Evolutionary conservation across 2,113 vertebrate species (phyloP), one percentile per base, ranked within the genome.

Genomic region (Plestiodon gilberti): DNA sequence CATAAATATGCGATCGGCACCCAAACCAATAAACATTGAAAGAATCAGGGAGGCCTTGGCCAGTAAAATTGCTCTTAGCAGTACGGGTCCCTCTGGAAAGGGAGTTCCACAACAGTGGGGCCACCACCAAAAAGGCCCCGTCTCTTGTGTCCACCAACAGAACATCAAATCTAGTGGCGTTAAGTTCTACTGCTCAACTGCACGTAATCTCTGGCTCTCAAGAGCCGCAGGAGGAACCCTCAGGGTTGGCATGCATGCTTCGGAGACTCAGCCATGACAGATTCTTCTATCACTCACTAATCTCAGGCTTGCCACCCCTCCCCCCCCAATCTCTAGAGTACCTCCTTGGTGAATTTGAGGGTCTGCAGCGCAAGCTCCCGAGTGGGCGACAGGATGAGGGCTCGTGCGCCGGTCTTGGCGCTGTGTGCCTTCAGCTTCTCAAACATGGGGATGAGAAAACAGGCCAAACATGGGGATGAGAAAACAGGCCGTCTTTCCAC

Each of bases 331-430:
- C 33, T 1, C 11, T 28, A 23, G 22, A 35, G 1, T 90, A 98
- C 99, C 98, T 99, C 99, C 93, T 97, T 99, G 25, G 99, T 99
- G 95, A 99, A 99, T 95, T 98, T 99, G 94, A 99, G 97, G 87
- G 99, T 99, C 96, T 99, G 99, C 90, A 99, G 95, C 28, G 99
- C 98, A 93, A 99, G 94, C 92, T 99, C 99, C 2, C 99, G 97
- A 52, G 99, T 99, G 64, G 99, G 99, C 0, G 98, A 98, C 55
- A 99, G 96, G 92, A 99, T 38, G 6, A 99, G 97, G 55, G 98
- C 99, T 0, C 99, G 96, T 1, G 98, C 98, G 22, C 99, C 98
- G 0, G 97, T 97, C 91, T 99, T 97, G 80, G 98, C 97, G 6
- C 97, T 98, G 81, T 93, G 98, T 0, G 95, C 95, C 94, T 98